Evolutionary conservation across 2,797 vertebrate species (phyloP).

Genomic region (Amniataba percoides): DNA sequence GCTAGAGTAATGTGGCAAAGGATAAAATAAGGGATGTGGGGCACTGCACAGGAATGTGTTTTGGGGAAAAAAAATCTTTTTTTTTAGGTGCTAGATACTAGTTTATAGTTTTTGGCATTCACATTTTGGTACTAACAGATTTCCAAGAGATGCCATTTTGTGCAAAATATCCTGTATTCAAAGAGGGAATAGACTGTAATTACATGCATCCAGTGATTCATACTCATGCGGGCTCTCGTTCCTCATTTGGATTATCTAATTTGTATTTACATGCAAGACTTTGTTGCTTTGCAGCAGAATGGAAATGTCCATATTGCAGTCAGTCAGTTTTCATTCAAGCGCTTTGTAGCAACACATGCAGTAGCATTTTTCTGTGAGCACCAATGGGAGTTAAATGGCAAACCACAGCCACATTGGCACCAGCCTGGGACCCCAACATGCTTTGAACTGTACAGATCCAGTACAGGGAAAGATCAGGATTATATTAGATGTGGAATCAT

Average conservation of each 20-base stretch:
- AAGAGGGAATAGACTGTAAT: neutral
- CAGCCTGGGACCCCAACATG: neutral
- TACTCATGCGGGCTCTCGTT: neutral
- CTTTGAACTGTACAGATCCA: neutral
- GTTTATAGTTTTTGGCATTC: neutral
- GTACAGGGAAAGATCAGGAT: slow-evolving; percentile 6
- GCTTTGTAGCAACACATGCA: neutral
- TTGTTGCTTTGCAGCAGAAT: neutral
- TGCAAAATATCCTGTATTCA: slow-evolving; percentile 6
- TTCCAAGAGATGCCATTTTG: neutral
- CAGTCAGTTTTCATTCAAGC: neutral
- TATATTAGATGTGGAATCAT: neutral
- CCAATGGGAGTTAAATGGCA: slow-evolving; percentile 24
- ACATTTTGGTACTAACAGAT: neutral
- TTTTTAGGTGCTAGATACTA: neutral
- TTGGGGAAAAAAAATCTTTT: no score
- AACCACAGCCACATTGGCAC: neutral
- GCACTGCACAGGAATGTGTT: neutral
- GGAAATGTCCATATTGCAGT: neutral
- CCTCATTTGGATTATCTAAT: neutral
- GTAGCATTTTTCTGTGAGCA: neutral
- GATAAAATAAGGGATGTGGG: slow-evolving; percentile 12
- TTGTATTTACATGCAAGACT: neutral
- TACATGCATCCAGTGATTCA: neutral
- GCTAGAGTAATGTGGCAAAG: slow-evolving; percentile 51